phyloP scores from a whole-genome alignment of 2,888 invertebrate genomes.

The Lochmaea capreae region DNA sequence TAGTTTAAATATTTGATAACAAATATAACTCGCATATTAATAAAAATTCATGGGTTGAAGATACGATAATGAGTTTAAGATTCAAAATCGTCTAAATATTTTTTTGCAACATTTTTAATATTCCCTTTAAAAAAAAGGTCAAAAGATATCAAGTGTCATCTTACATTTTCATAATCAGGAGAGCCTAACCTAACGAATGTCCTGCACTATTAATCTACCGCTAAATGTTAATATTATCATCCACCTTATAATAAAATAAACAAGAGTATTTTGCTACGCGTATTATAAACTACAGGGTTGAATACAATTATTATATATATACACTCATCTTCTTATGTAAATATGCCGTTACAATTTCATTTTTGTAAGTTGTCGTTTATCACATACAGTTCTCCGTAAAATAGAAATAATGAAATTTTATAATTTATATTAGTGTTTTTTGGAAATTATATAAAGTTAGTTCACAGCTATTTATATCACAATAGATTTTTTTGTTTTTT shows the following conservation, averaged over 20 bases:
- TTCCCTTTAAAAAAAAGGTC: too few species aligned
- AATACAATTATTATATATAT: background rate
- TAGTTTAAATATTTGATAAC: too few species aligned
- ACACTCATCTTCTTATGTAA: background rate
- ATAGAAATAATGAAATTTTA: background rate
- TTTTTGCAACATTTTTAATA: too few species aligned
- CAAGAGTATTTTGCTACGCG: background rate
- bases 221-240: background rate
- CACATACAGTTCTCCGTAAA: background rate
- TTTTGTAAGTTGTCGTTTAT: background rate
- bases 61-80: too few species aligned
- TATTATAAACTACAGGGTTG: constrained; percentile 5
- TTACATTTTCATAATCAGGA: too few species aligned
- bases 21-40: too few species aligned
- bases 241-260: background rate
- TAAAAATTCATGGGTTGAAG: too few species aligned
- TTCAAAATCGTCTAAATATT: too few species aligned
- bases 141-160: too few species aligned
- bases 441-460: constrained; percentile 14
- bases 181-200: too few species aligned
- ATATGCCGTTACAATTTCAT: background rate
- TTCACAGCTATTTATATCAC: constrained; percentile 6
- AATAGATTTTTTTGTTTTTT: background rate
- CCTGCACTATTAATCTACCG: too few species aligned
- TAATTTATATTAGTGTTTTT: constrained; percentile 16